Evolutionary conservation across 37 sponge, comb jelly and placozoan genomes (phyloP), one percentile per base, ranked within the genome.

Genomic region (Axinella damicornis): DNA sequence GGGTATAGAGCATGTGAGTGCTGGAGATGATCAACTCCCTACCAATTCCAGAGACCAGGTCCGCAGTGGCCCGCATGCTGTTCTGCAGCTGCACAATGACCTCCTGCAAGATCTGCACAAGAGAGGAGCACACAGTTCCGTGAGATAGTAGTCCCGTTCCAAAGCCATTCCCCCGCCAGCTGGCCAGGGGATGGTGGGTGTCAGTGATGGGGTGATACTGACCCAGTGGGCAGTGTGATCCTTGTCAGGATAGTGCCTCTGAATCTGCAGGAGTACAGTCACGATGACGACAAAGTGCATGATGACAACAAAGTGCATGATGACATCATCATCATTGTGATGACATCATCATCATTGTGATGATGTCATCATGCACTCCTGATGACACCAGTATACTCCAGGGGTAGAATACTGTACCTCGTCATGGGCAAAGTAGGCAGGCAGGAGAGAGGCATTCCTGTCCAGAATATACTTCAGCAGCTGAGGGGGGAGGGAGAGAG

Each of bases 371-470:
- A n/a, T n/a, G n/a, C n/a, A n/a, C n/a, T n/a, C n/a, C n/a, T n/a
- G n/a, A n/a, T n/a, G n/a, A n/a, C n/a, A n/a, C n/a, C n/a, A n/a
- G n/a, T n/a, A n/a, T n/a, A n/a, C n/a, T n/a, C n/a, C n/a, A n/a
- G n/a, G n/a, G n/a, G n/a, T n/a, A n/a, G n/a, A n/a, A n/a, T n/a
- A n/a, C n/a, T 84, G 32, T 60, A 94, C 91, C 85, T 90, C 96
- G 84, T 93, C 84, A 41, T 85, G 75, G 21, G 93, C 85, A 41
- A 93, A 78, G 76, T 96, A 96, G 22, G 93, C 94, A 15, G 96
- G 96, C 5, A 96, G 37, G 17, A 96, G 78, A 20, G 91, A 78
- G 27, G 81, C 65, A 56, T 93, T 90, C 17, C 96, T 74, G 66
- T 96, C 86, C 74, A 93, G 81, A 32, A 96, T 93, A 56, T 89